Evolutionary conservation across 2,888 invertebrate genomes (phyloP), one percentile per base, ranked within the genome.

Genomic region (Frankliniella fusca): DNA sequence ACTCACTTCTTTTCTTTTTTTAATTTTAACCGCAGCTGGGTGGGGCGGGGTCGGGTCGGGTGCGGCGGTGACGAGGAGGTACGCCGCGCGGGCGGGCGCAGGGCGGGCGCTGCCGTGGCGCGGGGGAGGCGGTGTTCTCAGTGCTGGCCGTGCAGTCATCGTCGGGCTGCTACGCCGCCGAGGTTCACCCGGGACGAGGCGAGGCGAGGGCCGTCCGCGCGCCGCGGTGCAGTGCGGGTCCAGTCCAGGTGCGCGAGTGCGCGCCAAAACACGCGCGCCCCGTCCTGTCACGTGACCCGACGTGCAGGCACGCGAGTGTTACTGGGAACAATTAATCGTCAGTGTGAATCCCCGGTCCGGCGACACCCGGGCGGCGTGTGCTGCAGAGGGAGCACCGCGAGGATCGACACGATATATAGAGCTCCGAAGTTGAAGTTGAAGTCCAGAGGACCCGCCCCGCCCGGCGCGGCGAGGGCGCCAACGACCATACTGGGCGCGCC

Each of bases 21-120:
- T 76, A 76, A 76, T 76, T 76, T 76, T 76, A 76, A 23, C 70
- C 61, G 28, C 48, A 81, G 48, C 70, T 27, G 38, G 65, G 48
- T 23, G 61, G 70, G 48, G 79, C 61, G 27, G 54, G 20, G 23
- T n/a, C 7, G 48, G 54, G 82, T 18, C 28, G 61, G 80, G n/a
- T 0, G 48, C 18, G 48, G 82, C 23, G 81, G n/a, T 49, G 70
- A 61, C 61, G 61, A 11, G 61, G 20, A 18, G 61, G 15, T 54
- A 54, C 54, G 15, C 15, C 54, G n/a, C 54, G 18, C 54, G 15
- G 54, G 15, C 54, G 18, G 15, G 8, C 54, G 54, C 61, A 0
- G 61, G 54, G 54, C 54, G 54, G 54, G 3, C 15, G 54, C 50
- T 11, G 15, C 50, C 50, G 50, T 15, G 15, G 50, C 50, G n/a